Conservation (phyloP, 2,797 vertebrate species). For the Propithecus perrieri region DNA sequence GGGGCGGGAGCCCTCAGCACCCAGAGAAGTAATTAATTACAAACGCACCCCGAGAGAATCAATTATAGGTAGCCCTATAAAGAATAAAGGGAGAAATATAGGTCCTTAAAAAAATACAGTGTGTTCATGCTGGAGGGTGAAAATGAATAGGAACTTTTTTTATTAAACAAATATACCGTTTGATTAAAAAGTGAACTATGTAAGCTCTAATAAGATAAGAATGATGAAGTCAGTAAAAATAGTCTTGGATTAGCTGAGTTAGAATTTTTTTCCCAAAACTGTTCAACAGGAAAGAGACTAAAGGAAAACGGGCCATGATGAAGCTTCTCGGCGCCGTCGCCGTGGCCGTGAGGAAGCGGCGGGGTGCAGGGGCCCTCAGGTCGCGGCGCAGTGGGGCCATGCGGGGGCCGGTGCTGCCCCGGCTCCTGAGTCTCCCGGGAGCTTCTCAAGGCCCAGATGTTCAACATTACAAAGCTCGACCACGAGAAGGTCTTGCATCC, state of each 20-base stretch:
- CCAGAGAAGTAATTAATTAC: slow-evolving; percentile 14
- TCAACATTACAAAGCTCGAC: too few species aligned
- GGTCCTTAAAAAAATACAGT: neutral
- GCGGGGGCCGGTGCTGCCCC: neutral
- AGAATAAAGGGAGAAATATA: slow-evolving; percentile 23
- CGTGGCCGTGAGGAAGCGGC: fast-evolving
- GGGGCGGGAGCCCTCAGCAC: neutral
- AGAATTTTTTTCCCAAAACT: neutral
- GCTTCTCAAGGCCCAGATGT: neutral
- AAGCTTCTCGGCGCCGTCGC: neutral
- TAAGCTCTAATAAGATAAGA: slow-evolving; percentile 46
- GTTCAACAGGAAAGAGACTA: neutral
- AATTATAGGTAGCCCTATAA: neutral
- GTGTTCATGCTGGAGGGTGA: slow-evolving; percentile 9
- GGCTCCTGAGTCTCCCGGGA: neutral
- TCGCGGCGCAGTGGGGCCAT: fast-evolving
- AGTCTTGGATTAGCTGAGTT: slow-evolving; percentile 53
- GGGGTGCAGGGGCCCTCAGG: too few species aligned
- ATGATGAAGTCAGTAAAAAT: slow-evolving; percentile 39
- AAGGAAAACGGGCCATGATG: neutral
- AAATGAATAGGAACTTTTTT: slow-evolving; percentile 29
- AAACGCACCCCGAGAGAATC: neutral
- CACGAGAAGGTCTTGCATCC: fast-evolving
- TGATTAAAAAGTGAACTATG: slow-evolving; percentile 65
- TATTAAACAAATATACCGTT: slow-evolving; percentile 68